These are phyloP conservation scores for Margarornis squamiger DNA, from an alignment of 2,797 vertebrate genomes.

Conservation along the genomic window DNA sequence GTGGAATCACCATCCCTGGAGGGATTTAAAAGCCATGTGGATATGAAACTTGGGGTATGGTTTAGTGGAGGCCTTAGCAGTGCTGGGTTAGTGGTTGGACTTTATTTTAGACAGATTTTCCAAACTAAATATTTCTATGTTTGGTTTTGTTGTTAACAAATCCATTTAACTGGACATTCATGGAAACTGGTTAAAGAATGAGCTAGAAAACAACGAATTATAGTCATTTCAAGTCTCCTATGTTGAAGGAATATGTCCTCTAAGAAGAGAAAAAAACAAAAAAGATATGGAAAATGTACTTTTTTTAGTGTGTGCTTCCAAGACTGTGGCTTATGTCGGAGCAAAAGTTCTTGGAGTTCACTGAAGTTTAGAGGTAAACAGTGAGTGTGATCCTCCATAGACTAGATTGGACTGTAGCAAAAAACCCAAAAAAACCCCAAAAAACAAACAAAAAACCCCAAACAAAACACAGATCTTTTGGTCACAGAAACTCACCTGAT, in stretches of 20 bases:
- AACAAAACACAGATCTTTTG: not conserved
- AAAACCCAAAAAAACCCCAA: not conserved
- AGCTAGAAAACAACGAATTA: not conserved
- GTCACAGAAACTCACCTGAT: not conserved
- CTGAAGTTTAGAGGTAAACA: not conserved
- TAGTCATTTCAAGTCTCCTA: not conserved
- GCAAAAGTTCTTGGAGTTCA: not conserved
- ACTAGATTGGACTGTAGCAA: not conserved
- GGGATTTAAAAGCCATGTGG: not conserved
- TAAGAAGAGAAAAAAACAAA: not conserved
- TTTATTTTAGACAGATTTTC: not conserved
- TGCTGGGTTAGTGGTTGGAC: not conserved
- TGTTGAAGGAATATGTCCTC: not conserved
- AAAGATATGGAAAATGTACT: fast-evolving
- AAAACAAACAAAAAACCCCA: no score
- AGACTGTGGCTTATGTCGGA: not conserved
- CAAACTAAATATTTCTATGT: no score
- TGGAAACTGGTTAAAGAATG: not conserved
- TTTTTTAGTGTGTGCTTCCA: not conserved
- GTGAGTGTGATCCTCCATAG: not conserved
- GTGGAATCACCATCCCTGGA: fast-evolving
- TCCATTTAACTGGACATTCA: fast-evolving
- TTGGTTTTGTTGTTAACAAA: not conserved
- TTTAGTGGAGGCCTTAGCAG: not conserved
- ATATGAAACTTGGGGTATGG: no score